These are phyloP conservation scores for Diadophis punctatus DNA, from an alignment of 2,113 vertebrate genomes.

Conservation along the genomic window DNA sequence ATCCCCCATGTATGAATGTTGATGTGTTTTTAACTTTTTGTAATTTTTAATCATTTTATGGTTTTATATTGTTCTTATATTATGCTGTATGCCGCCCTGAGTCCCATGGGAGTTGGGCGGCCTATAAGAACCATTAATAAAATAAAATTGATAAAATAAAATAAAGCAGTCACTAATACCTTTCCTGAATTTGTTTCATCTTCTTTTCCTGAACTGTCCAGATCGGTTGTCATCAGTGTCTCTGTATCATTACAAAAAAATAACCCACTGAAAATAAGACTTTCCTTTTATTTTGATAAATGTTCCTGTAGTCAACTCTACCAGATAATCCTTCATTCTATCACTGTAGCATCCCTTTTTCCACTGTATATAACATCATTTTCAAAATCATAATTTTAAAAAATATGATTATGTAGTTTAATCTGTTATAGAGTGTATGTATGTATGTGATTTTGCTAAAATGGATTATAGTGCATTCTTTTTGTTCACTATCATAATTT, in stretches of 20 bases:
- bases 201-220: not conserved
- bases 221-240: not conserved
- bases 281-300: not conserved
- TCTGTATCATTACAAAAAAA: not conserved
- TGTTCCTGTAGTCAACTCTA: not conserved
- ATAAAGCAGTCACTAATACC: not conserved
- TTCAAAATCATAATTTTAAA: conserved; percentile 32
- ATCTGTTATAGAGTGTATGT: conserved; percentile 29
- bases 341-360: not conserved
- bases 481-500: conserved; percentile 51
- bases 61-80: too few species aligned
- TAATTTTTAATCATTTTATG: too few species aligned
- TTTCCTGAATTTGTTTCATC: not conserved
- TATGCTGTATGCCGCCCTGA: too few species aligned
- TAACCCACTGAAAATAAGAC: not conserved
- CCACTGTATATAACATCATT: not conserved
- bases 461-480: conserved; percentile 25
- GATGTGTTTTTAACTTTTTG: too few species aligned
- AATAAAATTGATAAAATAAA: too few species aligned
- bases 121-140: too few species aligned
- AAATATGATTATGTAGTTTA: conserved; percentile 45
- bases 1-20: too few species aligned
- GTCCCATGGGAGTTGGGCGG: too few species aligned
- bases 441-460: conserved; percentile 20
- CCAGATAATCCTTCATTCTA: not conserved